A percentile compares a stretch with the other conserved stretches of the same genome.
Conservation (phyloP, 1,140 invertebrate genomes). For the Lepidostoma basale region DNA sequence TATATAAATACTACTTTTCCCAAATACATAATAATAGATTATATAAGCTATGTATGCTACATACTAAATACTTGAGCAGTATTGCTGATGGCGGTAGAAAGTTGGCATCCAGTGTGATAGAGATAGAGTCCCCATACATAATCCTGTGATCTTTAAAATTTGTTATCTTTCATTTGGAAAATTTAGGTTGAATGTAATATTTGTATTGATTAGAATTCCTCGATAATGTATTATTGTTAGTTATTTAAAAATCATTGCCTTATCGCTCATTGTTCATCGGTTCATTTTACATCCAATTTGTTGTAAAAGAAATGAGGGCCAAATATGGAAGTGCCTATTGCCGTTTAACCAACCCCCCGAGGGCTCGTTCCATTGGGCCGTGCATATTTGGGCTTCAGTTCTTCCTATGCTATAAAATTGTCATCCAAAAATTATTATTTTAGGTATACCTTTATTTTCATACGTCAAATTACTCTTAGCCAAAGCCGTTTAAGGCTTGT, state of each 20-base stretch:
- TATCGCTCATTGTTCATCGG: neutral
- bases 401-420: neutral
- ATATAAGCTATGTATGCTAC: no score
- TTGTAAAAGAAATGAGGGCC: neutral
- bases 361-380: neutral
- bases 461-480: slow-evolving; percentile 4
- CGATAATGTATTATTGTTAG: neutral
- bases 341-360: neutral
- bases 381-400: neutral
- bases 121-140: neutral
- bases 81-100: no score
- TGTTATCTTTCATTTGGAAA: no score
- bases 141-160: slow-evolving; percentile 9
- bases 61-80: no score
- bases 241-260: neutral
- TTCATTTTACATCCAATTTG: neutral
- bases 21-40: no score
- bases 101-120: no score
- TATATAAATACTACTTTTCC: no score
- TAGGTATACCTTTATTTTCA: slow-evolving; percentile 17
- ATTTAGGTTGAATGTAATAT: no score
- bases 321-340: neutral
- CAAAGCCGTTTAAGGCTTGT: slow-evolving; percentile 23
- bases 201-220: no score
- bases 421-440: slow-evolving; percentile 19